Conservation (phyloP, 2,888 invertebrate genomes). For the Crocallis elinguaria region DNA sequence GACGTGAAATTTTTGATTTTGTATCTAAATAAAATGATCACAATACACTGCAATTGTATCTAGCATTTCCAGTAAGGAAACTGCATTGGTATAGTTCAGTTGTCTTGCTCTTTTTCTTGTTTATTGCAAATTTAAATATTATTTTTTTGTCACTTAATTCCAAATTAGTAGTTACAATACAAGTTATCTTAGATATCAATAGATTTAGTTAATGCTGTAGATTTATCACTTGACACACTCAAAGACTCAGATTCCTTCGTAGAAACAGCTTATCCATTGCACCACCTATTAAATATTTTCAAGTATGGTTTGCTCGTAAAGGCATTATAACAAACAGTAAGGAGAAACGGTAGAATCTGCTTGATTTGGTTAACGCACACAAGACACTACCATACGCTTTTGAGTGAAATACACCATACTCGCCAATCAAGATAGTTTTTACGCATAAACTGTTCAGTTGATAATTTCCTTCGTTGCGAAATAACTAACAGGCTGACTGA, state of each 20-base stretch:
- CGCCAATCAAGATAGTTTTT: too few species aligned
- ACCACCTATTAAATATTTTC: constrained; percentile 16
- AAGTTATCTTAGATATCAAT: constrained; percentile 10
- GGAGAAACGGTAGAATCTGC: background rate
- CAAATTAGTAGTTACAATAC: constrained; percentile 4
- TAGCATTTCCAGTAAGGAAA: background rate
- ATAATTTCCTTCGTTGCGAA: too few species aligned
- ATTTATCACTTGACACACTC: constrained; percentile 21
- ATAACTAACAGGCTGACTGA: too few species aligned
- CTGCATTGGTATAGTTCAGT: background rate
- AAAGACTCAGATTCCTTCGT: constrained; percentile 5
- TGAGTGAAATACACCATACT: too few species aligned
- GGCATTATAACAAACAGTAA: background rate
- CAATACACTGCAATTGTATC: background rate
- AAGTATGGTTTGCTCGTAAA: constrained; percentile 7
- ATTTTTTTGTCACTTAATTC: constrained; percentile 13
- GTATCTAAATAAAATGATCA: too few species aligned
- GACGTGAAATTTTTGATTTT: too few species aligned
- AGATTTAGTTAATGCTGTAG: constrained; percentile 7
- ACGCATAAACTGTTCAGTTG: too few species aligned
- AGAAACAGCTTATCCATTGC: constrained; percentile 14
- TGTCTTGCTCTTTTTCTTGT: background rate
- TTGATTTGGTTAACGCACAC: background rate
- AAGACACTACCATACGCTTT: background rate
- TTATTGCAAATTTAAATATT: background rate